phyloP scores from a whole-genome alignment of 2,888 invertebrate genomes.

The Pyrrhia umbra region DNA sequence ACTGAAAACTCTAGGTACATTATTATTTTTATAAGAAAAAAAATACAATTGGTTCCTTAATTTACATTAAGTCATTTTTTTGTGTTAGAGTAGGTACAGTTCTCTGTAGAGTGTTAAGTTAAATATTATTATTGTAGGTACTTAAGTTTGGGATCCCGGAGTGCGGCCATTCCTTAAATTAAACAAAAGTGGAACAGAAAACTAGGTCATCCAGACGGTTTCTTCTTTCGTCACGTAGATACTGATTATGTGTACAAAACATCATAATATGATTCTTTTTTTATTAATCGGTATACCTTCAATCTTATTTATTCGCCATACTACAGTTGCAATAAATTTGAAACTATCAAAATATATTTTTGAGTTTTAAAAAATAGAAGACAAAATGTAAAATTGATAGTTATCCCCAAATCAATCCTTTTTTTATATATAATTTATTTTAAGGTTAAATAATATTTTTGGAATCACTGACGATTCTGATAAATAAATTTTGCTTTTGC shows the following conservation, averaged over 20 bases:
- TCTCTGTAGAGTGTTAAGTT: too few species aligned
- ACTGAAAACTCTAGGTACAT: too few species aligned
- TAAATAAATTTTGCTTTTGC: slow-evolving; percentile 2
- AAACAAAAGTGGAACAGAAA: slow-evolving; percentile 53
- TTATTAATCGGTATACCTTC: too few species aligned
- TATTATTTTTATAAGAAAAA: too few species aligned
- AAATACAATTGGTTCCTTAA: too few species aligned
- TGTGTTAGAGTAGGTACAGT: not conserved
- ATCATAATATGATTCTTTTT: too few species aligned
- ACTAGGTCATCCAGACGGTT: slow-evolving; percentile 52
- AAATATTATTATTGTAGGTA: slow-evolving; percentile 31
- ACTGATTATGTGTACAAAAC: not conserved
- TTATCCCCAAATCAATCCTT: not conserved
- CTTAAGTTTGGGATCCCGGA: slow-evolving; percentile 42
- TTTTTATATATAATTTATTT: not conserved
- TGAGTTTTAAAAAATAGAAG: too few species aligned
- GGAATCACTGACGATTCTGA: not conserved
- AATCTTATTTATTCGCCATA: too few species aligned
- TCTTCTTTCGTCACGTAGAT: slow-evolving; percentile 31
- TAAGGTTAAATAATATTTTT: not conserved
- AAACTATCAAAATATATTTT: too few species aligned
- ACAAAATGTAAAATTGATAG: not conserved
- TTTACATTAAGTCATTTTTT: too few species aligned
- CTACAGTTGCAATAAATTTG: too few species aligned
- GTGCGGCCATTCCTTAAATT: slow-evolving; percentile 60